phyloP scores from a whole-genome alignment of 2,797 vertebrate genomes.

The Chaenodraco wilsoni region DNA sequence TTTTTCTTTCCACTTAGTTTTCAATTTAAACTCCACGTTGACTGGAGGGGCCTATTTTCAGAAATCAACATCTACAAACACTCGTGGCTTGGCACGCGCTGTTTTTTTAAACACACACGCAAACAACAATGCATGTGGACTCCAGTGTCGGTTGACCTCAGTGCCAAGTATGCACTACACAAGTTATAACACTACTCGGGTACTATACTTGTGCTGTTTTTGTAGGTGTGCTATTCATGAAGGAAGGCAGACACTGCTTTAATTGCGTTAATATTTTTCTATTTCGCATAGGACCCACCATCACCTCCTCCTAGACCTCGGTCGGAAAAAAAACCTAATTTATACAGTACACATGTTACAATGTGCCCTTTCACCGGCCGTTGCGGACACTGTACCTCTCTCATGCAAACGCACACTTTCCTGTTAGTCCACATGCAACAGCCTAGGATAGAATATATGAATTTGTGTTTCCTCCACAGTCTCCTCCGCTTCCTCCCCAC shows the following conservation, averaged over 20 bases:
- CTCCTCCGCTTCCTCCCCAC: background rate
- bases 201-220: background rate
- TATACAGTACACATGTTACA: constrained; percentile 46
- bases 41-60: constrained; percentile 28
- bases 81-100: constrained; percentile 35
- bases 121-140: background rate
- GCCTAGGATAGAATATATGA: background rate
- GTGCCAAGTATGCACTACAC: background rate
- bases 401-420: constrained; percentile 22
- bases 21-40: constrained; percentile 34
- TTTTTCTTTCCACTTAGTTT: constrained; percentile 43
- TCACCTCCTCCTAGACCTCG: constrained; percentile 11
- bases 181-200: background rate
- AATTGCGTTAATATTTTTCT: background rate
- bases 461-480: background rate
- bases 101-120: background rate
- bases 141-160: background rate
- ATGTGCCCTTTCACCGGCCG: constrained; percentile 43
- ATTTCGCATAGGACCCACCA: background rate
- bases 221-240: background rate
- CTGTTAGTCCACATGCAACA: background rate
- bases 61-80: constrained; percentile 21
- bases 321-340: constrained; percentile 47
- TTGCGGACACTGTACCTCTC: constrained; percentile 8
- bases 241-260: background rate